Percentiles rank a stretch among this genome's conserved stretches.
Conservation (phyloP, 2,888 invertebrate species). For the Heliconius hortense region DNA sequence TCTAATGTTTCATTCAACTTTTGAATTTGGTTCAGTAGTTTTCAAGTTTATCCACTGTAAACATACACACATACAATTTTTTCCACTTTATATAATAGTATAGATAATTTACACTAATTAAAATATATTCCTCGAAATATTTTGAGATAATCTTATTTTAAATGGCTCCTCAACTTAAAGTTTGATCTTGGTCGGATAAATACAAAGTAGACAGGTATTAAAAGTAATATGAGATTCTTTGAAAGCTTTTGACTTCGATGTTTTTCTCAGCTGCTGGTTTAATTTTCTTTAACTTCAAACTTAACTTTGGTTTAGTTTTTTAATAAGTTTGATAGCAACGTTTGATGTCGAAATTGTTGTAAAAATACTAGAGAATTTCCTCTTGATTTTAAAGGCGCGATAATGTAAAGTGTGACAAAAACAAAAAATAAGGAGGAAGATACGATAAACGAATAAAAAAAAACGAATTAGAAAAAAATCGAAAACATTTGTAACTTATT, state of each 20-base stretch:
- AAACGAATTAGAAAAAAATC: too few relatives aligned
- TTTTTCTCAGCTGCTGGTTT: conserved; percentile 14
- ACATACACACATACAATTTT: too few relatives aligned
- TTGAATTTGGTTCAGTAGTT: too few relatives aligned
- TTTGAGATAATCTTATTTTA: neutral
- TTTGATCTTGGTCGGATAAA: neutral
- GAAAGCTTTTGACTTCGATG: conserved; percentile 23
- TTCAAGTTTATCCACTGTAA: too few relatives aligned
- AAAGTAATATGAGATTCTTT: conserved; percentile 24
- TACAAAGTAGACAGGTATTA: neutral
- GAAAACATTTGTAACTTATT: too few relatives aligned
- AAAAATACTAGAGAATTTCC: neutral
- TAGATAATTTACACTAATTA: too few relatives aligned
- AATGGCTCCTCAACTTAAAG: neutral
- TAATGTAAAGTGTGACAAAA: neutral
- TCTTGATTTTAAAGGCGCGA: neutral
- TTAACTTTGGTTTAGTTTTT: too few relatives aligned
- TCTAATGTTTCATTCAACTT: too few relatives aligned
- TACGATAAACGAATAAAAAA: too few relatives aligned
- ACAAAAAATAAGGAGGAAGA: too few relatives aligned
- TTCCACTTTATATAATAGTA: too few relatives aligned
- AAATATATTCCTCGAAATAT: neutral
- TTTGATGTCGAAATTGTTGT: conserved; percentile 28
- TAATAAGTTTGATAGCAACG: neutral
- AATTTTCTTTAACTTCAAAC: conserved; percentile 13